A percentile compares a stretch with the other conserved stretches of the same genome.
Conservation (phyloP, 2,113 vertebrate genomes). For the Zosterops pallidus region DNA sequence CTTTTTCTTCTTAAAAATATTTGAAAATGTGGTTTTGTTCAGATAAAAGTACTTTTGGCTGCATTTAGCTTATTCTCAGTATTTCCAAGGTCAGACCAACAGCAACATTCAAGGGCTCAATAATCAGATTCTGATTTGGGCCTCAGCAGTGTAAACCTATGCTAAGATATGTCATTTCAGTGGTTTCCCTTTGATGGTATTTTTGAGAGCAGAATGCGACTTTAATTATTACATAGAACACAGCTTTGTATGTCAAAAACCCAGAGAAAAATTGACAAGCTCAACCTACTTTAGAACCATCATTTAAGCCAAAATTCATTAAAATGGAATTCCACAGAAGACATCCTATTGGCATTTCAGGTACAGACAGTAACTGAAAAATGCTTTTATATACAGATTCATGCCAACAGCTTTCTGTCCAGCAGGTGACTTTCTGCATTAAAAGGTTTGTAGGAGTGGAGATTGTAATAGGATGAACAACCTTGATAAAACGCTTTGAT, state of each 20-base stretch:
- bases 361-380: not conserved
- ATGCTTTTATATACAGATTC: slow-evolving; percentile 38
- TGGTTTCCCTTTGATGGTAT: not conserved
- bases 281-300: not conserved
- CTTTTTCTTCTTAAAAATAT: not conserved
- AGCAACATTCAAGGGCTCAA: not conserved
- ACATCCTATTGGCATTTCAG: not conserved
- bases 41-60: not conserved
- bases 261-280: not conserved
- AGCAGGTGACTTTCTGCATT: slow-evolving; percentile 53
- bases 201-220: not conserved
- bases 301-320: not conserved
- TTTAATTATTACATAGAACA: not conserved
- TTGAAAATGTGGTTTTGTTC: not conserved
- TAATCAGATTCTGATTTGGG: not conserved
- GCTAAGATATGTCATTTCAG: not conserved
- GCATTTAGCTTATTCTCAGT: not conserved
- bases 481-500: slow-evolving; percentile 60
- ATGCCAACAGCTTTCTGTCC: slow-evolving; percentile 23
- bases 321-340: slow-evolving; percentile 9
- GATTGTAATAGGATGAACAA: slow-evolving; percentile 53
- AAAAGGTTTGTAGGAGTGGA: slow-evolving; percentile 26
- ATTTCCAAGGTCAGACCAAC: not conserved
- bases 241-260: not conserved
- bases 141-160: not conserved